Conservation (phyloP, 2,888 invertebrate species). For the Synanthedon vespiformis region DNA sequence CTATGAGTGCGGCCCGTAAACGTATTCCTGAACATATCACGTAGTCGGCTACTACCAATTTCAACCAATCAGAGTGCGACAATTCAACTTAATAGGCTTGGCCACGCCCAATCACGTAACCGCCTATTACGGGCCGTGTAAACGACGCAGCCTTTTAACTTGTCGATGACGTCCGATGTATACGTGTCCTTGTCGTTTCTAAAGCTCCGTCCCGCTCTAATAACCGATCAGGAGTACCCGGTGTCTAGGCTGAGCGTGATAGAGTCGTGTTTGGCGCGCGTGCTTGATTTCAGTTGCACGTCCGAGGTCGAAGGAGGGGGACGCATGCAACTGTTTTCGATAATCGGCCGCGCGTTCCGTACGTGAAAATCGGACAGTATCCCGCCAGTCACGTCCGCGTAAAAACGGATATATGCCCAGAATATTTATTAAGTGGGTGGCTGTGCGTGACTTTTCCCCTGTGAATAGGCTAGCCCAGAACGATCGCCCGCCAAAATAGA, state of each 20-base stretch:
- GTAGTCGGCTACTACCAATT: slow-evolving; percentile 67
- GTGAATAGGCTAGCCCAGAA: slow-evolving; percentile 59
- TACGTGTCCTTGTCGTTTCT: slow-evolving; percentile 10
- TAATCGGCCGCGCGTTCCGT: slow-evolving; percentile 69
- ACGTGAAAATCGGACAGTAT: slow-evolving; percentile 69
- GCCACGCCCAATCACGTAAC: slow-evolving; percentile 71
- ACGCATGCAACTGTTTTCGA: slow-evolving; percentile 69
- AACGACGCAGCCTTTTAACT: slow-evolving; percentile 69
- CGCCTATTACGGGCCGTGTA: slow-evolving; percentile 70
- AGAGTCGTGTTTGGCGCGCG: slow-evolving; percentile 67
- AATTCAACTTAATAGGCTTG: slow-evolving; percentile 66
- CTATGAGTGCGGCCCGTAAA: slow-evolving; percentile 66
- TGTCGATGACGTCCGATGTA: slow-evolving; percentile 59
- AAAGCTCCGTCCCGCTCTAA: slow-evolving; percentile 29
- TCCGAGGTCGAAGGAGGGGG: slow-evolving; percentile 65
- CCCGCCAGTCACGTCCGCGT: slow-evolving; percentile 66
- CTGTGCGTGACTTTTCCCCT: slow-evolving; percentile 69
- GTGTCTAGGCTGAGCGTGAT: slow-evolving; percentile 56
- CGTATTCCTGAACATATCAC: slow-evolving; percentile 70
- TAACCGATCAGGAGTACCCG: slow-evolving; percentile 38
- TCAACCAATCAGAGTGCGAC: slow-evolving; percentile 69
- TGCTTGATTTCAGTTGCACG: slow-evolving; percentile 67
- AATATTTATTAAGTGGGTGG: slow-evolving; percentile 73
- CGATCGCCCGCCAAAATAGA: slow-evolving; percentile 57
- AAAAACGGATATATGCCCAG: slow-evolving; percentile 73